Percentiles rank a stretch among this genome's conserved stretches.
Conservation (phyloP, 2,797 vertebrate genomes). For the Spinus pinus region DNA sequence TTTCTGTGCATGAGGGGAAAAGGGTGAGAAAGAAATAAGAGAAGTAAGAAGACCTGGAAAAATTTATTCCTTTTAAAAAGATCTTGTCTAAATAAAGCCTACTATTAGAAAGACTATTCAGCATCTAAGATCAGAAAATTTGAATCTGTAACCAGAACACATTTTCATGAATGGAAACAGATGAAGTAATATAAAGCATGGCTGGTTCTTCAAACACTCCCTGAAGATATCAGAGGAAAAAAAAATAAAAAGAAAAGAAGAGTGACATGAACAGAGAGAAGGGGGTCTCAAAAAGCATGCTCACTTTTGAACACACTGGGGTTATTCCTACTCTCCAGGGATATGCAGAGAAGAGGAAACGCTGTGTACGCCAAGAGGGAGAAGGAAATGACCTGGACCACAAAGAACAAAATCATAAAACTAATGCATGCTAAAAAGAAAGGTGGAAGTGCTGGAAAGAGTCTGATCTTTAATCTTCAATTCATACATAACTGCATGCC, state of each 20-base stretch:
- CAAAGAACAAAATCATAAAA: neutral
- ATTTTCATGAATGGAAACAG: neutral
- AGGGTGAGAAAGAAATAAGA: neutral
- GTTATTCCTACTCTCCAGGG: neutral
- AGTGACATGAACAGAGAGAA: neutral
- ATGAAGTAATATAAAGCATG: neutral
- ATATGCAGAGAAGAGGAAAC: neutral
- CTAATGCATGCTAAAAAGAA: neutral
- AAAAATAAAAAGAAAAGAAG: accelerated
- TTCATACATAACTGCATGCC: neutral
- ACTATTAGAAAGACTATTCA: neutral
- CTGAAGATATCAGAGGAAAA: neutral
- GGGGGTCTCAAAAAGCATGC: neutral
- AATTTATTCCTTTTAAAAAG: accelerated
- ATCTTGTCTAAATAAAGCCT: neutral
- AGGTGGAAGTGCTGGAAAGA: neutral
- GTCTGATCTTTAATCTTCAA: neutral
- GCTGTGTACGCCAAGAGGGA: neutral
- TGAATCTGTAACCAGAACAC: neutral
- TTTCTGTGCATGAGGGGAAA: neutral
- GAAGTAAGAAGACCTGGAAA: neutral
- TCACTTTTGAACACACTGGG: neutral
- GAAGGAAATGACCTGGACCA: neutral
- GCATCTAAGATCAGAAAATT: neutral
- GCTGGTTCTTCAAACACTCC: neutral